phyloP scores from a whole-genome alignment of 2,888 invertebrate species.

The Escarpia spicata region DNA sequence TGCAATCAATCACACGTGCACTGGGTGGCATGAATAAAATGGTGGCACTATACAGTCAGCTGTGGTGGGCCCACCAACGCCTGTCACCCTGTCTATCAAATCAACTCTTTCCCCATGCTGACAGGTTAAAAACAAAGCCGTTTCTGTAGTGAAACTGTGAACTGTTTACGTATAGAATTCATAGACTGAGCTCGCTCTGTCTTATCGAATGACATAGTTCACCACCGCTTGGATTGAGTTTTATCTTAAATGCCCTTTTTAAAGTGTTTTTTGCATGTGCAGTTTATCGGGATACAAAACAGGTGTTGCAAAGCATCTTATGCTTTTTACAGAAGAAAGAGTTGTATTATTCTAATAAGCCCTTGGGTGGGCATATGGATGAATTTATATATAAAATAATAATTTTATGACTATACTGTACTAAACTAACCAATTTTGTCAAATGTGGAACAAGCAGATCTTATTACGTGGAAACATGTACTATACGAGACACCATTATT shows the following conservation, averaged over 20 bases:
- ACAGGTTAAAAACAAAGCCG: not conserved
- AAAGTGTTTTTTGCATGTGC: not conserved
- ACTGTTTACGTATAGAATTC: conserved; percentile 2
- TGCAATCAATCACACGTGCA: not conserved
- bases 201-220: not conserved
- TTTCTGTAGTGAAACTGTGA: not conserved
- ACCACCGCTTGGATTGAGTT: not conserved
- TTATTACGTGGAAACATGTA: too few species aligned
- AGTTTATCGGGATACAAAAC: not conserved
- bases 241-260: not conserved
- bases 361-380: too few species aligned
- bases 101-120: not conserved
- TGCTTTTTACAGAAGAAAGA: not conserved
- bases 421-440: too few species aligned
- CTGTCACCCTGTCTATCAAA: not conserved
- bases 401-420: too few species aligned
- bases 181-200: not conserved
- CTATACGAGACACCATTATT: too few species aligned
- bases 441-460: too few species aligned
- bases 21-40: not conserved
- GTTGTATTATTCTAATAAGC: too few species aligned
- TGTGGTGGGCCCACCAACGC: not conserved
- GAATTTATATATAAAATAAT: too few species aligned
- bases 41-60: not conserved
- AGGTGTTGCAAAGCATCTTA: not conserved